These are phyloP conservation scores for Catajapyx aquilonaris DNA, from an alignment of 1,140 invertebrate species.

Conservation along the genomic window DNA sequence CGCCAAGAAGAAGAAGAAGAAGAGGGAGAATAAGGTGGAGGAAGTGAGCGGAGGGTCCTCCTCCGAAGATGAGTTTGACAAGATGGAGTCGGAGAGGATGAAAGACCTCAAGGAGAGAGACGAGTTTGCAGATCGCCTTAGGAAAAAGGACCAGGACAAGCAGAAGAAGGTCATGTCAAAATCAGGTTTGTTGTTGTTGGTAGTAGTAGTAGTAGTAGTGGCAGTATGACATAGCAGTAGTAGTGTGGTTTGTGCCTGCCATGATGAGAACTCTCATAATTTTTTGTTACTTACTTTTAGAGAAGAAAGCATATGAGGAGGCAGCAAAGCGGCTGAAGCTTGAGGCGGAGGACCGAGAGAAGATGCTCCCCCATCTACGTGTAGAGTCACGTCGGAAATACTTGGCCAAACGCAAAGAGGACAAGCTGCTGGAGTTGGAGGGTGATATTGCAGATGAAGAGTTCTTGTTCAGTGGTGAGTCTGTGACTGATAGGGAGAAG, in stretches of 20 bases:
- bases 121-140: conserved; percentile 75
- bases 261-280: conserved; percentile 3
- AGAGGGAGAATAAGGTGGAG: conserved; percentile 3
- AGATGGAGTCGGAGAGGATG: conserved; percentile 39
- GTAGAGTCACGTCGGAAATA: conserved; percentile 84
- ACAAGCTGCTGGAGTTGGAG: conserved; percentile 91
- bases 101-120: conserved; percentile 81
- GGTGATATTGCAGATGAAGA: conserved; percentile 91
- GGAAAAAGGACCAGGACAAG: conserved; percentile 74
- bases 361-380: conserved; percentile 67
- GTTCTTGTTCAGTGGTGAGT: conserved; percentile 72
- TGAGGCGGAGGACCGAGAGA: conserved; percentile 61
- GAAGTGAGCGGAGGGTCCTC: conserved; percentile 4
- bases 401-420: conserved; percentile 83
- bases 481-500: conserved; percentile 67
- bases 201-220: not conserved
- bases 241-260: conserved; percentile 1
- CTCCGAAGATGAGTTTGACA: conserved; percentile 24
- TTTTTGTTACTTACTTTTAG: conserved; percentile 21
- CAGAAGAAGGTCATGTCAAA: conserved; percentile 56
- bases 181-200: conserved; percentile 20
- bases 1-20: not conserved
- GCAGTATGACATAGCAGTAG: no score
- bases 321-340: conserved; percentile 78
- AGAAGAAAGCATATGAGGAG: conserved; percentile 66